Evolutionary conservation across 2,797 vertebrate species (phyloP).

Genomic region (Pseudocheirus occidentalis): DNA sequence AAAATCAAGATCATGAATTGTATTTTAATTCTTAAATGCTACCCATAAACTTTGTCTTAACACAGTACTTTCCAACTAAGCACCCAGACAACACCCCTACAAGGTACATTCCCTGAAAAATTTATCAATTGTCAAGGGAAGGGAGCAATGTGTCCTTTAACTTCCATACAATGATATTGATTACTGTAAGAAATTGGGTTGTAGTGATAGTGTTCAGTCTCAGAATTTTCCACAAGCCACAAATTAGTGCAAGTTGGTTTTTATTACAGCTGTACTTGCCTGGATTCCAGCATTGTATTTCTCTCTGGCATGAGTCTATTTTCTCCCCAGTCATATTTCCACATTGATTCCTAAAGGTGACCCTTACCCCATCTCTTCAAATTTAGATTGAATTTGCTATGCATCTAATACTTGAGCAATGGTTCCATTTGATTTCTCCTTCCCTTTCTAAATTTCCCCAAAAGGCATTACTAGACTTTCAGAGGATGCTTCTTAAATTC

Average conservation of each 20-base stretch:
- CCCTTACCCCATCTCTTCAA: background rate
- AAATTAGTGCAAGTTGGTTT: background rate
- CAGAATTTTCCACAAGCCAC: background rate
- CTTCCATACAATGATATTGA: background rate
- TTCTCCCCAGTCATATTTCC: background rate
- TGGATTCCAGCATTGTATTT: background rate
- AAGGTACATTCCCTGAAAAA: background rate
- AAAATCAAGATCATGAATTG: background rate
- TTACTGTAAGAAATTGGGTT: background rate
- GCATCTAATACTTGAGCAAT: background rate
- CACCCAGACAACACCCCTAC: background rate
- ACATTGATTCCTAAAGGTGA: background rate
- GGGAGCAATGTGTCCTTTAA: background rate
- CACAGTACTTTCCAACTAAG: background rate
- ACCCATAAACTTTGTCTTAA: background rate
- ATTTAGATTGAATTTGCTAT: background rate
- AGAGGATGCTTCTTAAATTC: background rate
- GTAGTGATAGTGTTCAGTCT: background rate
- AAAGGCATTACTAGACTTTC: background rate
- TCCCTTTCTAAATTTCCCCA: background rate
- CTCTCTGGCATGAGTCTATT: background rate
- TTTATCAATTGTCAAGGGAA: background rate
- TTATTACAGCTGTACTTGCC: background rate
- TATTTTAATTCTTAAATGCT: background rate
- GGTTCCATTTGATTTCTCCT: background rate